Percentiles rank a stretch among this genome's conserved stretches.
phyloP scores from a whole-genome alignment of 2,888 invertebrate species.

The Deilephila elpenor region DNA sequence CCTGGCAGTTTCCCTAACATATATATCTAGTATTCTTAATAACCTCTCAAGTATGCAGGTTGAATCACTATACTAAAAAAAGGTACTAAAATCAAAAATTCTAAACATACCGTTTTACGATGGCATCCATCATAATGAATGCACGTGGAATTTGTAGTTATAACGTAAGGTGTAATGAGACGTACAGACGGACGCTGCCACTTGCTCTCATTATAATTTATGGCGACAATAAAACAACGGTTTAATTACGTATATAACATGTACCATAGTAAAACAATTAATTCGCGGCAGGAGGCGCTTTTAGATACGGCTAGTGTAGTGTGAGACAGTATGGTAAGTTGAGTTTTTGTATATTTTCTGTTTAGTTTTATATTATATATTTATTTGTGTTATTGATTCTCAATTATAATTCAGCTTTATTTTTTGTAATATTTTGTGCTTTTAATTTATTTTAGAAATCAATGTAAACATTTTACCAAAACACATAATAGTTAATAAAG shows the following conservation, averaged over 20 bases:
- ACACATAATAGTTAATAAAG: no score
- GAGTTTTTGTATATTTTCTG: neutral
- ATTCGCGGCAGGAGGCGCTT: slow-evolving; percentile 60
- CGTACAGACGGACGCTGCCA: slow-evolving; percentile 15
- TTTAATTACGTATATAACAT: slow-evolving; percentile 31
- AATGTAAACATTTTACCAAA: no score
- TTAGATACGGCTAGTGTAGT: slow-evolving; percentile 29
- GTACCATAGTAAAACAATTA: slow-evolving; percentile 55
- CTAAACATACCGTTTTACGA: neutral
- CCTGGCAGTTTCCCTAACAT: no score
- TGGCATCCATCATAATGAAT: neutral
- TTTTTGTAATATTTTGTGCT: no score
- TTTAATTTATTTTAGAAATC: no score
- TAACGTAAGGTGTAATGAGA: neutral
- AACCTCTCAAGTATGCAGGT: neutral
- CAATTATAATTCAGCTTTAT: no score
- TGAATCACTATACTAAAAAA: neutral
- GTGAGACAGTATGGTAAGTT: neutral
- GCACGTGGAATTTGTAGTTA: neutral
- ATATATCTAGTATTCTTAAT: no score
- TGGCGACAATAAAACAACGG: slow-evolving; percentile 39
- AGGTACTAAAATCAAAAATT: neutral
- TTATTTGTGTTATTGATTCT: neutral
- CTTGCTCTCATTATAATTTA: slow-evolving; percentile 40
- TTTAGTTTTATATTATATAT: no score